Conservation (phyloP, 2,888 invertebrate genomes). For the Drosophila falleni region DNA sequence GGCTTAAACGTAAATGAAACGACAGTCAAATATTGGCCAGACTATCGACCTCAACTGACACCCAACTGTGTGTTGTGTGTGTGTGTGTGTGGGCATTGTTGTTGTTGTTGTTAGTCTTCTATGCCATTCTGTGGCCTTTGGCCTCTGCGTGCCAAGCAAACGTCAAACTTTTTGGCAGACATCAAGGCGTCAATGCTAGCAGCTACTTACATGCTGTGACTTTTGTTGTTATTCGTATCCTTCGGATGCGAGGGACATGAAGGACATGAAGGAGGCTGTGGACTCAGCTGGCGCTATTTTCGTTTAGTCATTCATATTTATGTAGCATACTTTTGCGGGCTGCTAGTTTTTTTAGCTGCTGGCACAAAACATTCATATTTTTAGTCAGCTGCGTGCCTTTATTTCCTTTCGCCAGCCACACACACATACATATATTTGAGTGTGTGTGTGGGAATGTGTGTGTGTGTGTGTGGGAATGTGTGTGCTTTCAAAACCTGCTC, state of each 20-base stretch:
- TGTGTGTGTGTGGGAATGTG: constrained; percentile 16
- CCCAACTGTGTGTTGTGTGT: constrained; percentile 13
- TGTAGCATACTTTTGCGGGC: constrained; percentile 59
- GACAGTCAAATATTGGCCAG: background rate
- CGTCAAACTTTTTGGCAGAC: constrained; percentile 75
- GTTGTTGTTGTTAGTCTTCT: constrained; percentile 8
- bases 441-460: no score
- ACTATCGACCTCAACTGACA: constrained; percentile 10
- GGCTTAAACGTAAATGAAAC: constrained; percentile 37
- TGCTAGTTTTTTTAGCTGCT: constrained; percentile 38
- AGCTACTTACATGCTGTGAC: constrained; percentile 49
- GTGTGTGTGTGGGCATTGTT: constrained; percentile 8
- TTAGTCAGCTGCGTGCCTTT: constrained; percentile 32
- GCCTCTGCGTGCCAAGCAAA: constrained; percentile 49
- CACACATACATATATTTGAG: background rate
- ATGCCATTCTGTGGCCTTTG: constrained; percentile 17
- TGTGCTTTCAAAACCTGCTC: constrained; percentile 49
- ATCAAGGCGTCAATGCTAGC: constrained; percentile 70
- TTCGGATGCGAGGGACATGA: background rate
- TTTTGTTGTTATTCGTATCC: constrained; percentile 48
- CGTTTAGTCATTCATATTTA: constrained; percentile 62
- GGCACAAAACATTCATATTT: constrained; percentile 31
- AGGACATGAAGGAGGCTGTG: constrained; percentile 17
- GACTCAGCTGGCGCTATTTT: constrained; percentile 54
- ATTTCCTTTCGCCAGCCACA: constrained; percentile 43